Evolutionary conservation across 2,888 invertebrate species (phyloP), one percentile per base, ranked within the genome.

Genomic region (Pachymerium ferrugineum): DNA sequence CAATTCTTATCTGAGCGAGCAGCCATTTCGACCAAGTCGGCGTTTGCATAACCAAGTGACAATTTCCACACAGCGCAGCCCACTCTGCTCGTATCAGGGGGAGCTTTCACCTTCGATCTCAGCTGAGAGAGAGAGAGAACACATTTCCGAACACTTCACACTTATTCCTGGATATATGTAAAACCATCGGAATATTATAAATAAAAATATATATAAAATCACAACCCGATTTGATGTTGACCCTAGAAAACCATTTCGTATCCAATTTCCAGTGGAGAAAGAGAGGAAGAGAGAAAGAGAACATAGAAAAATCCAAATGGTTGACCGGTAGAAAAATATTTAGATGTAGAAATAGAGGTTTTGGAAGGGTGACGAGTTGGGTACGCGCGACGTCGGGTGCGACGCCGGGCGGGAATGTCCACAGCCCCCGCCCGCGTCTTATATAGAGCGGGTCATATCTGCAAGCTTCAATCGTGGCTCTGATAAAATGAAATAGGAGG

Each of bases 1-100:
- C 47, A 47, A 47, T 47, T 47, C 47, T 47, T 47, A 47, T 47
- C 47, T 47, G 47, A 47, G 47, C 47, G 47, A 47, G 47, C 47
- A 47, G 47, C 47, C 47, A 47, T 47, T 47, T 47, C 47, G 47
- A 47, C 47, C 47, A 47, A 47, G 47, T 47, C 47, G 47, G 47
- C 47, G 47, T 47, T 47, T 47, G 47, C 47, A 47, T 47, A 47
- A 47, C 47, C 47, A 47, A 47, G 47, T 47, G 47, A 47, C 47
- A 47, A 47, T 47, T 47, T 47, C 47, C 47, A 47, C 38, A 38
- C 47, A 47, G 47, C 47, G 47, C 16, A 47, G 47, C 47, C 47
- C 47, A 47, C n/a, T 16, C 14, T 22, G 47, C 47, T 8, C 47
- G 8, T 22, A 47, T 47, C 47, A 47, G 47, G 47, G 47, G 47